Conservation (phyloP, 2,888 invertebrate species). For the Morinoia aosen region DNA sequence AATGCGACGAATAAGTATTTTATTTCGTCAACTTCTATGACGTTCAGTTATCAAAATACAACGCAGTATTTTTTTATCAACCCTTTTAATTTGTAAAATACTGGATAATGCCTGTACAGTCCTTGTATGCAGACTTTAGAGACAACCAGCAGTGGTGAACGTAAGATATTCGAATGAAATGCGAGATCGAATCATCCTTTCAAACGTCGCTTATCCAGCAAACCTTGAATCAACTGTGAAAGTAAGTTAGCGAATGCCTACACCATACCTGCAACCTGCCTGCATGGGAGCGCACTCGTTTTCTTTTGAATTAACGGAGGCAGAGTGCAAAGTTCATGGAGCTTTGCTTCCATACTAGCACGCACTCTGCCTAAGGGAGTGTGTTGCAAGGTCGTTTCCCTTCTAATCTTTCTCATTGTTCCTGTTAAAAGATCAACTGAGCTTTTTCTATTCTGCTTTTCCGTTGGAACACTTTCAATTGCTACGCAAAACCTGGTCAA, state of each 20-base stretch:
- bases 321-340: slow-evolving; percentile 16
- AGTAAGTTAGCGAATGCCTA: not conserved
- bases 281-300: not conserved
- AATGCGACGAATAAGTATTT: too few relatives aligned
- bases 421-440: not conserved
- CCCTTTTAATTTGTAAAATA: too few relatives aligned
- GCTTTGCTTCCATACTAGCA: not conserved
- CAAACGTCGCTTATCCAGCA: not conserved
- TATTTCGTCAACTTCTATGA: too few relatives aligned
- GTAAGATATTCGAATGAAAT: not conserved
- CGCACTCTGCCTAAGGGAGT: not conserved
- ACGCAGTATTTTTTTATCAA: too few relatives aligned
- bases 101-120: not conserved
- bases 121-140: not conserved
- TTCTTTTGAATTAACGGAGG: not conserved
- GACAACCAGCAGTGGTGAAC: not conserved
- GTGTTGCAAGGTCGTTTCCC: slow-evolving; percentile 25
- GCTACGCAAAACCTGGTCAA: not conserved
- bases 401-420: slow-evolving; percentile 13
- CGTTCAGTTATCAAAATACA: too few relatives aligned
- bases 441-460: not conserved
- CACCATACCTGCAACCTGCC: not conserved
- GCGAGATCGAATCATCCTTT: not conserved
- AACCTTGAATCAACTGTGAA: not conserved
- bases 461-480: not conserved